These are phyloP conservation scores for Teleogryllus oceanicus DNA, from an alignment of 2,888 invertebrate genomes.

Conservation along the genomic window DNA sequence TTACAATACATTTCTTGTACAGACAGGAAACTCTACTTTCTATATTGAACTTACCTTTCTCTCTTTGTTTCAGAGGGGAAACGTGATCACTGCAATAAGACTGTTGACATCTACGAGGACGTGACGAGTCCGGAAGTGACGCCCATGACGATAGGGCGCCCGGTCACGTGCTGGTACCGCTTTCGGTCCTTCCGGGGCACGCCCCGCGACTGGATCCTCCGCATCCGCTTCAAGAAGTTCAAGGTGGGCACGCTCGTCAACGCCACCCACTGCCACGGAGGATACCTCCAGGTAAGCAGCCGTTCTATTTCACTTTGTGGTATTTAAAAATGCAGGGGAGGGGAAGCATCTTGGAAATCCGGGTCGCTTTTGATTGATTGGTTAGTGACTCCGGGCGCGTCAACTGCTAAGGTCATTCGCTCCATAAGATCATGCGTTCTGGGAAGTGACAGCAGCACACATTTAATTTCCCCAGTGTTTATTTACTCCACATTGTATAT, in stretches of 20 bases:
- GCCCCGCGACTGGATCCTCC: slow-evolving; percentile 84
- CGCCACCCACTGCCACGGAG: slow-evolving; percentile 82
- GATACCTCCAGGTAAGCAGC: slow-evolving; percentile 75
- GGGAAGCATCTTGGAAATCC: too few species aligned
- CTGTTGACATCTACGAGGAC: slow-evolving; percentile 89
- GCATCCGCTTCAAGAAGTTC: slow-evolving; percentile 87
- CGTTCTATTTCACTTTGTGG: background rate
- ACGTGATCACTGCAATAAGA: slow-evolving; percentile 89
- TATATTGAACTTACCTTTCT: background rate
- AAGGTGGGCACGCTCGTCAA: slow-evolving; percentile 85
- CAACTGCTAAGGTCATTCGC: too few species aligned
- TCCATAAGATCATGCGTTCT: too few species aligned
- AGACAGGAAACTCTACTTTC: too few species aligned
- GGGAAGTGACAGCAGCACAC: too few species aligned
- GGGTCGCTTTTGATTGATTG: too few species aligned
- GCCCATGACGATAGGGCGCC: slow-evolving; percentile 74
- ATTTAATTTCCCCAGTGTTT: too few species aligned
- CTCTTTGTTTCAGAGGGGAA: slow-evolving; percentile 58
- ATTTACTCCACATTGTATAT: too few species aligned
- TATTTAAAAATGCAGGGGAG: too few species aligned
- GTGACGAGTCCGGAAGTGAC: slow-evolving; percentile 85
- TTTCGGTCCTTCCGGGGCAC: slow-evolving; percentile 84
- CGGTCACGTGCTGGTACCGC: slow-evolving; percentile 85
- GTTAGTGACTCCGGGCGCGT: too few species aligned
- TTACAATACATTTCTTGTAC: too few species aligned